Percentiles rank a stretch among this genome's conserved stretches.
phyloP scores from a whole-genome alignment of 1,140 invertebrate genomes.

The Cecropterus lyciades region DNA sequence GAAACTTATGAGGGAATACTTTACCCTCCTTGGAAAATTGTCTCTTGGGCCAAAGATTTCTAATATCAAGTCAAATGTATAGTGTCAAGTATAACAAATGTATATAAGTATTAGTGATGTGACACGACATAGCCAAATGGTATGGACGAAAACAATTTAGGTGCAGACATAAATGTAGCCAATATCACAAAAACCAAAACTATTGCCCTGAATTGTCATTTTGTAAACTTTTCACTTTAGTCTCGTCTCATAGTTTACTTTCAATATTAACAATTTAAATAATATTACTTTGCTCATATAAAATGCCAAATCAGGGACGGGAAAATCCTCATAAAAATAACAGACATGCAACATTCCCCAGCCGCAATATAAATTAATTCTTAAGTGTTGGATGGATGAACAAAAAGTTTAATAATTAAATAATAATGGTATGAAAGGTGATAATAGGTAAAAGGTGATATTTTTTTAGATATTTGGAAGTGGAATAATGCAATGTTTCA shows the following conservation, averaged over 20 bases:
- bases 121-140: conserved; percentile 27
- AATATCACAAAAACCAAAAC: conserved; percentile 41
- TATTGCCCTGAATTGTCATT: conserved; percentile 51
- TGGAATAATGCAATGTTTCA: conserved; percentile 35
- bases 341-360: conserved; percentile 81
- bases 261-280: too few relatives aligned
- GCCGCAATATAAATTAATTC: conserved; percentile 75
- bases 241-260: too few relatives aligned
- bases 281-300: conserved; percentile 21
- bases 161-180: conserved; percentile 46
- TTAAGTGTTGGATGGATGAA: conserved; percentile 79
- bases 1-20: not conserved
- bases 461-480: conserved; percentile 31
- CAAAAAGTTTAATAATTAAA: conserved; percentile 61
- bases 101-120: conserved; percentile 3
- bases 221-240: conserved; percentile 16
- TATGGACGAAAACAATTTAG: conserved; percentile 18
- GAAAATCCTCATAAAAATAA: conserved; percentile 46
- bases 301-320: conserved; percentile 57
- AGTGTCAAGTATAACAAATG: conserved; percentile 18
- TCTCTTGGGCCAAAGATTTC: not conserved
- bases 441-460: conserved; percentile 67
- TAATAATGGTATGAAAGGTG: conserved; percentile 69
- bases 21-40: not conserved
- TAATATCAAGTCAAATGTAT: not conserved